phyloP scores from a whole-genome alignment of 2,113 vertebrate genomes.

The Girardinichthys multiradiatus region DNA sequence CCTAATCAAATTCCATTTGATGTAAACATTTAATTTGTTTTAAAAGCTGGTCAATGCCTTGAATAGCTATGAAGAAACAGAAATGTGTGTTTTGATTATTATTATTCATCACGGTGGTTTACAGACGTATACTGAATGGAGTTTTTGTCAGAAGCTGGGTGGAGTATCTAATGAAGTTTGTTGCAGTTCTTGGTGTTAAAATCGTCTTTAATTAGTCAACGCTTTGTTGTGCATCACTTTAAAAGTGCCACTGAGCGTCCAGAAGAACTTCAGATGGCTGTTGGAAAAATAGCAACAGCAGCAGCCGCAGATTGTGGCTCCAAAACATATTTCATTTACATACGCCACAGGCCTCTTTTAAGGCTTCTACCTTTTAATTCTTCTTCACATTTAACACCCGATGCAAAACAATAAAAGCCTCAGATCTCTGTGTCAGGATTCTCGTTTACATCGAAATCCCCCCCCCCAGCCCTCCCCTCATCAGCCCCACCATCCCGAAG shows the following conservation, averaged over 20 bases:
- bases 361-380: slow-evolving; percentile 76
- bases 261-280: slow-evolving; percentile 72
- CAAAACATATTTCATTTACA: slow-evolving; percentile 74
- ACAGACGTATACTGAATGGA: slow-evolving; percentile 64
- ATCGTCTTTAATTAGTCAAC: slow-evolving; percentile 78
- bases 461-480: slow-evolving; percentile 9
- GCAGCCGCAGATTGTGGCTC: slow-evolving; percentile 68
- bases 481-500: slow-evolving; percentile 26
- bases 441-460: slow-evolving; percentile 66
- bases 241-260: slow-evolving; percentile 57
- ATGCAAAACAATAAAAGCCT: slow-evolving; percentile 70
- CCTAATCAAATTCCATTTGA: slow-evolving; percentile 74
- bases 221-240: slow-evolving; percentile 74
- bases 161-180: slow-evolving; percentile 79
- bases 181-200: slow-evolving; percentile 77
- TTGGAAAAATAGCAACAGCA: slow-evolving; percentile 71
- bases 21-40: slow-evolving; percentile 72
- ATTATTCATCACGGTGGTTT: slow-evolving; percentile 65
- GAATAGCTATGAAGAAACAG: slow-evolving; percentile 14
- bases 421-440: slow-evolving; percentile 73
- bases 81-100: slow-evolving; percentile 62
- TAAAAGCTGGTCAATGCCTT: slow-evolving; percentile 50
- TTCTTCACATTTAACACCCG: slow-evolving; percentile 74
- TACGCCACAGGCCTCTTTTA: slow-evolving; percentile 67
- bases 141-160: slow-evolving; percentile 67